A percentile compares a stretch with the other conserved stretches of the same genome.
phyloP scores from a whole-genome alignment of 35 echinoderm and acorn worm species.

The Diadema setosum region DNA sequence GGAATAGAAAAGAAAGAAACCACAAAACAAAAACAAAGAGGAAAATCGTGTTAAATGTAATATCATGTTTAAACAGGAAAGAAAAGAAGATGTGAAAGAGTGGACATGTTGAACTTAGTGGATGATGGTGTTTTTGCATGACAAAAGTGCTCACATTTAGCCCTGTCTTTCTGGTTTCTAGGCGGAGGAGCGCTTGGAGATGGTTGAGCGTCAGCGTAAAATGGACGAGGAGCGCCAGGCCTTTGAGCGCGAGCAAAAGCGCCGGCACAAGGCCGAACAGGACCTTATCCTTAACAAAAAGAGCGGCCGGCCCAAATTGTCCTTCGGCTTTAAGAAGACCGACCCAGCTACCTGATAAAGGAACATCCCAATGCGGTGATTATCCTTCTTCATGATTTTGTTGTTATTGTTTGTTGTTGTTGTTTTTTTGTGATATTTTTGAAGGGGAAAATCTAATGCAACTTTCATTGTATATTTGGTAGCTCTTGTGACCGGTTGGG shows the following conservation, averaged over 20 bases:
- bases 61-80: too few species aligned
- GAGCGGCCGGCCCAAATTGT: slow-evolving; percentile 51
- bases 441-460: too few species aligned
- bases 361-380: neutral
- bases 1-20: too few species aligned
- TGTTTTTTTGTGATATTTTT: too few species aligned
- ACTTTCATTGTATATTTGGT: too few species aligned
- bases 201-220: slow-evolving; percentile 68
- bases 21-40: too few species aligned
- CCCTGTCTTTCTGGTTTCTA: slow-evolving; percentile 25
- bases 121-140: neutral
- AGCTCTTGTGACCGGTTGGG: too few species aligned
- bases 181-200: slow-evolving; percentile 71
- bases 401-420: too few species aligned
- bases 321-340: slow-evolving; percentile 61
- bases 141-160: neutral
- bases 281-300: slow-evolving; percentile 78
- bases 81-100: too few species aligned
- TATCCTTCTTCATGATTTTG: too few species aligned
- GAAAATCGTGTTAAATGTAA: too few species aligned
- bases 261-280: slow-evolving; percentile 60
- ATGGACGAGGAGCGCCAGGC: slow-evolving; percentile 75
- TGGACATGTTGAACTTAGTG: neutral
- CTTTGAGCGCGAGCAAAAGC: slow-evolving; percentile 61
- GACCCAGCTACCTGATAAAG: neutral